A percentile compares a stretch with the other conserved stretches of the same genome.
These are phyloP conservation scores for Petrocephalus microphthalmus DNA, from an alignment of 2,113 vertebrate genomes.

Conservation along the genomic window DNA sequence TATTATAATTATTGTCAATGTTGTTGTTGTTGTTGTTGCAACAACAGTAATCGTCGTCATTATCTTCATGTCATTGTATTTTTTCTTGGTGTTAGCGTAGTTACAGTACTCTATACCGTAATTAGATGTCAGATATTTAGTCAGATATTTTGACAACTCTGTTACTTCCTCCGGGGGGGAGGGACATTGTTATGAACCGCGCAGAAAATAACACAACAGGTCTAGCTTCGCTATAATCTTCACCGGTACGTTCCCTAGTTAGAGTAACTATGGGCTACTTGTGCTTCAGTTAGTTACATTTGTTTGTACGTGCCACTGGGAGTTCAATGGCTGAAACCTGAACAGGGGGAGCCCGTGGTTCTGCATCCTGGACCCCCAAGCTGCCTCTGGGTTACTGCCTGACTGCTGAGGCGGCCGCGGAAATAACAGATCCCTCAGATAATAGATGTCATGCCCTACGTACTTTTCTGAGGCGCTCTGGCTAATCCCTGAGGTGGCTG, in stretches of 20 bases:
- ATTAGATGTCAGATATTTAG: background rate
- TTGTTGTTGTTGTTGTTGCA: background rate
- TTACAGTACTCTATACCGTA: background rate
- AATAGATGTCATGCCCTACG: constrained; percentile 1
- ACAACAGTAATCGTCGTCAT: background rate
- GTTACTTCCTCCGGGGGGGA: background rate
- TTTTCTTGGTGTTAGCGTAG: background rate
- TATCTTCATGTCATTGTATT: background rate
- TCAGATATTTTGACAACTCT: background rate
- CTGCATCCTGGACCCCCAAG: background rate
- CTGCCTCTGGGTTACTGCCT: background rate
- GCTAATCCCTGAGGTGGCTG: background rate
- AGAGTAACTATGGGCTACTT: background rate
- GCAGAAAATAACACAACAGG: background rate
- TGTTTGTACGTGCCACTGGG: background rate
- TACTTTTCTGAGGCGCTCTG: background rate
- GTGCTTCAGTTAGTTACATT: background rate
- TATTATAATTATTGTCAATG: background rate
- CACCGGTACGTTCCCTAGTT: background rate
- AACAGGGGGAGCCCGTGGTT: background rate
- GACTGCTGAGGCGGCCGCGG: background rate
- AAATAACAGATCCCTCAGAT: background rate
- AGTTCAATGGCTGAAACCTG: background rate
- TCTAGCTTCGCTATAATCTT: background rate
- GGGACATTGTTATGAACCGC: no score